Evolutionary conservation across 2,113 vertebrate species (phyloP).

Genomic region (Charina bottae): DNA sequence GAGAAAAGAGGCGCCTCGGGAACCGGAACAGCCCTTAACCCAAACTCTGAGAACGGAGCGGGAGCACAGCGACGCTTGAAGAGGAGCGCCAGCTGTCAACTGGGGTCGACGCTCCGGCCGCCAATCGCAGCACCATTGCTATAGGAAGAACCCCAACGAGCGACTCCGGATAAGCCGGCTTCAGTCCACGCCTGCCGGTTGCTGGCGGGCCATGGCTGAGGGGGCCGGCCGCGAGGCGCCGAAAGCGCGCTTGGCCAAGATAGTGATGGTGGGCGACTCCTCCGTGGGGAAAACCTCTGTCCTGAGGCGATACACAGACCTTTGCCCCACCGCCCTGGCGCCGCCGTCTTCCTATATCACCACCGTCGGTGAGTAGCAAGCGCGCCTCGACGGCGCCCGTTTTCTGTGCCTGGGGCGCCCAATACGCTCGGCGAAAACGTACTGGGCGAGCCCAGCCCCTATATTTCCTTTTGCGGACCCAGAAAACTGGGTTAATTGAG

Average conservation of each 20-base stretch:
- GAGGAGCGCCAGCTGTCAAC: background rate
- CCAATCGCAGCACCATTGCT: background rate
- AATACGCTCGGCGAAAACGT: background rate
- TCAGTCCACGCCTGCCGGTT: background rate
- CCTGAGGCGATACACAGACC: constrained; percentile 65
- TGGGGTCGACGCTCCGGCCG: background rate
- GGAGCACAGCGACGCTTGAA: background rate
- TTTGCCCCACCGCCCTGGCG: background rate
- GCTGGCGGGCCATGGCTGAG: constrained; percentile 11
- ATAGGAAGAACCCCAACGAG: background rate
- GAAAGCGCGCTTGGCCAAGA: constrained; percentile 57
- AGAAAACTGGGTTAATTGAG: background rate
- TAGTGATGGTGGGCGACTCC: constrained; percentile 73
- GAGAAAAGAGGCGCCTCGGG: background rate
- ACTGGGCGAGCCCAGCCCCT: background rate
- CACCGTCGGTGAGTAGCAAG: constrained; percentile 70
- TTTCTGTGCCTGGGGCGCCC: background rate
- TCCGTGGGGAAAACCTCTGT: constrained; percentile 72
- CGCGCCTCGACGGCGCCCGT: background rate
- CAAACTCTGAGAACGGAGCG: background rate
- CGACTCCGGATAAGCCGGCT: background rate
- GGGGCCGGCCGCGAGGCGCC: background rate
- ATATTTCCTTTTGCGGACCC: background rate
- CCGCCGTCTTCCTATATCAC: constrained; percentile 57
- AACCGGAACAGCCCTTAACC: background rate